Conservation (phyloP, 2,113 vertebrate genomes). For the Myotis lucifugus region DNA sequence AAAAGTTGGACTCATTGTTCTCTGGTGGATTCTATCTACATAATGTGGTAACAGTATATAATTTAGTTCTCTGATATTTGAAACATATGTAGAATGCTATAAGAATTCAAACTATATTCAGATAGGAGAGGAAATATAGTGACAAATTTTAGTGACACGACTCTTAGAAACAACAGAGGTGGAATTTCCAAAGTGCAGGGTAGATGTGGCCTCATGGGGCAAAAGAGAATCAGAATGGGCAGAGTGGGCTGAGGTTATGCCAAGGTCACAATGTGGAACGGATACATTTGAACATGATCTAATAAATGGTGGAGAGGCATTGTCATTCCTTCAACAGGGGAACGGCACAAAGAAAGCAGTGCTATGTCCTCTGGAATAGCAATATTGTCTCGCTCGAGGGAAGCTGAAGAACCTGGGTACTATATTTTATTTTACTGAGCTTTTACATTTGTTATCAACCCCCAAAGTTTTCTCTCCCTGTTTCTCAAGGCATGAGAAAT, state of each 20-base stretch:
- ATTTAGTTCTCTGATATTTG: background rate
- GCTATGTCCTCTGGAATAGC: background rate
- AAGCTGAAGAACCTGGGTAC: background rate
- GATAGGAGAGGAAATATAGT: background rate
- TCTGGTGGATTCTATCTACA: background rate
- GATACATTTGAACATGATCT: background rate
- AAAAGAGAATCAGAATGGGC: background rate
- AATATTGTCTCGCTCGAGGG: conserved; percentile 10
- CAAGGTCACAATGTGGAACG: background rate
- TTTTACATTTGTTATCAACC: conserved; percentile 49
- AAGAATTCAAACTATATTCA: background rate
- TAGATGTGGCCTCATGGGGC: background rate
- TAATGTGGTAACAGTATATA: background rate
- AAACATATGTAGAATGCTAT: background rate
- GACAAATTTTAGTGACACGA: background rate
- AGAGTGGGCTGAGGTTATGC: background rate
- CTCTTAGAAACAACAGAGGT: background rate
- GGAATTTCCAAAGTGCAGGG: background rate
- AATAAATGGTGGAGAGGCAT: background rate
- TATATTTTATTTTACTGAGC: conserved; percentile 33
- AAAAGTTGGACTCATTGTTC: background rate
- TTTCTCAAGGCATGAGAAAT: background rate
- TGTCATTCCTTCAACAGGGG: background rate
- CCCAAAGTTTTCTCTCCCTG: background rate
- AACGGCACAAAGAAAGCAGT: background rate